Percentiles rank a stretch among this genome's conserved stretches.
These are phyloP conservation scores for Uropetala carovei DNA, from an alignment of 2,888 invertebrate genomes.

Conservation along the genomic window DNA sequence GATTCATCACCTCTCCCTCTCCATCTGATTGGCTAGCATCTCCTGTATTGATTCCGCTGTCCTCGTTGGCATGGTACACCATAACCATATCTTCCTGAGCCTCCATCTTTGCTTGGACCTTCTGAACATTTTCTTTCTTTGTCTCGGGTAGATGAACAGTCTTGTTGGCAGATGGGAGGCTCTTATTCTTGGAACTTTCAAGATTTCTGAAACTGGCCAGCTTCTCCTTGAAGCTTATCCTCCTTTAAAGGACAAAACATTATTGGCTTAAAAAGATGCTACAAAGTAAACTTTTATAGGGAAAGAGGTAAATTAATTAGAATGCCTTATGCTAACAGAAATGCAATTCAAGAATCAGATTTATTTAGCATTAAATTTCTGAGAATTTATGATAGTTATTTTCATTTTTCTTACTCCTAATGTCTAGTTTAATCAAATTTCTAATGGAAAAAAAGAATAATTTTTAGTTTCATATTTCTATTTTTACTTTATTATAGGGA, in stretches of 20 bases:
- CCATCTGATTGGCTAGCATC: slow-evolving; percentile 57
- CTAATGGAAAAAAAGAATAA: neutral
- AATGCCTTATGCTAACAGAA: too few species aligned
- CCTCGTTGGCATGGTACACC: slow-evolving; percentile 61
- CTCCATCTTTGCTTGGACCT: slow-evolving; percentile 43
- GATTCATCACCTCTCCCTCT: slow-evolving; percentile 59
- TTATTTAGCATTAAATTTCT: too few species aligned
- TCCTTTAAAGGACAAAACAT: slow-evolving; percentile 3
- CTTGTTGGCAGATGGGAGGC: slow-evolving; percentile 8
- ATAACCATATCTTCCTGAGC: slow-evolving; percentile 34
- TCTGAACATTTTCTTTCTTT: slow-evolving; percentile 25
- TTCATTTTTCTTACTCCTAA: neutral
- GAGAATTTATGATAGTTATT: neutral
- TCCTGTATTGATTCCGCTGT: slow-evolving; percentile 59
- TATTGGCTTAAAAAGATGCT: neutral
- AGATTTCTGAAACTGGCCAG: slow-evolving; percentile 55
- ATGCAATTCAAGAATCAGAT: too few species aligned
- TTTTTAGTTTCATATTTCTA: too few species aligned
- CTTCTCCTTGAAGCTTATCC: slow-evolving; percentile 58
- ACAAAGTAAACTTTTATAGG: neutral
- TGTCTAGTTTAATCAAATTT: neutral
- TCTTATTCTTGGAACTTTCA: slow-evolving; percentile 25
- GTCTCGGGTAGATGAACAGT: slow-evolving; percentile 18
- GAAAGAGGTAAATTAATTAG: neutral
- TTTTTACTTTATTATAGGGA: too few species aligned